Base-by-base conservation (phyloP, 2,797 vertebrate species). In the Sorex maritimensis region DNA sequence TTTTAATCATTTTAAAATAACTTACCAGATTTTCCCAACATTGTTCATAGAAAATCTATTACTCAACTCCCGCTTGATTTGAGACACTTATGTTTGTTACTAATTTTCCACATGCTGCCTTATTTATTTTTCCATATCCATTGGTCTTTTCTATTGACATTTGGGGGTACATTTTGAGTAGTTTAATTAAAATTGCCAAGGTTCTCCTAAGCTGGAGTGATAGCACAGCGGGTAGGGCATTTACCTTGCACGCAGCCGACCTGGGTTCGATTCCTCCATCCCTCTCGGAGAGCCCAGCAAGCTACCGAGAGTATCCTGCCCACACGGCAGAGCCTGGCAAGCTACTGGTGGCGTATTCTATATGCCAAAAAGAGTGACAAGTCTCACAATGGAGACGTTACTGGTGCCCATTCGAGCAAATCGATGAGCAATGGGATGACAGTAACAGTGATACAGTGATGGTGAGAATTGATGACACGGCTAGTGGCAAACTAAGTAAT, bases 81-180 rank as follows among this genome's bases (percentile, higher is more conserved):
- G 44, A 92, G 13, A 28, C 63, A 24, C 19, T 84, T 92, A 34
- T 85, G 69, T 74, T 92, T 28, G 92, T 92, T 58, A 82, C 34
- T 86, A 38, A 73, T 71, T 91, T 95, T 72, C 52, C 21, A 68
- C 0, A 13, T 75, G 24, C 2, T 88, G 0, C 13, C 67, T 34
- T 34, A 34, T 34, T 83, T 84, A 63, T 79, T 85, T 93, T 89
- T 86, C 24, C 83, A 0, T 84, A 6, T 34, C 15, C 3, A 17
- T 80, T 93, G 28, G 8, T 69, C 26, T 85, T 96, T 96, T 75
- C 49, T 80, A 30, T 12, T 75, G 2, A 10, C 84, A 26, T 92
- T 93, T 89, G 81, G 38, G 46, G 41, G 34, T 8, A 77, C 55
- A 67, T 92, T 94, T 87, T 69, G 55, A 73, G 79, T 92, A 63